Base-by-base conservation (phyloP, 2,797 vertebrate genomes). In the Oophaga sylvatica region DNA sequence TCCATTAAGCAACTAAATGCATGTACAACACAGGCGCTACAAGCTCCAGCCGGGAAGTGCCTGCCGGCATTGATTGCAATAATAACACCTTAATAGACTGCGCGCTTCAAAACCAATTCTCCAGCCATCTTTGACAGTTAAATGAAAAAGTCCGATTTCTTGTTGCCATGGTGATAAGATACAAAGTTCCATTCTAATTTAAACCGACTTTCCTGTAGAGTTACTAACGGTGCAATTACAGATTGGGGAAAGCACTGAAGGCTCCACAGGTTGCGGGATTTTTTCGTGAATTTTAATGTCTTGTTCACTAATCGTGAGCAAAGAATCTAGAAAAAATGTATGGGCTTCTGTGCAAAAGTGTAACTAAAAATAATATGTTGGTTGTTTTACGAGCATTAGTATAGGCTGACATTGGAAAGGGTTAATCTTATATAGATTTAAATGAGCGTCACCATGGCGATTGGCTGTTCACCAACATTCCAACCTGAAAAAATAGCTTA, bases 1-100 rank as follows among this genome's bases (percentile, higher is more conserved):
- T 85, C 59, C 67, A 77, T 85, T 77, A 85, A 78, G 57, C 56
- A 81, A n/a, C 85, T 87, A 81, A 87, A 70, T 80, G 78, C 78
- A 76, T 83, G 86, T 75, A 87, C 35, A 87, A 81, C 68, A 81
- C 70, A n/a, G 20, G 35, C 56, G n/a, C 26, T 71, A 63, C 78
- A 75, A 77, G 41, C 53, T 75, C 70, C 45, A 48, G n/a, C 71
- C 35, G 86, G 57, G 41, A 87, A 77, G 41, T 75, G 79, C 26
- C 86, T 82, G 59, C 80, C 80, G 41, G 70, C 86, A 77, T 67
- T 82, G 86, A 87, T 83, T 87, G 86, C 67, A 76, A 77, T 87
- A 87, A 87, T 87, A 83, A 76, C 86, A 87, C 80, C 71, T 88
- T 78, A 88, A 84, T 84, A 79, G 71, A 78, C 75, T 62, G n/a